Evolutionary conservation across 2,888 invertebrate genomes (phyloP), one percentile per base, ranked within the genome.

Genomic region (Tortrix viridana): DNA sequence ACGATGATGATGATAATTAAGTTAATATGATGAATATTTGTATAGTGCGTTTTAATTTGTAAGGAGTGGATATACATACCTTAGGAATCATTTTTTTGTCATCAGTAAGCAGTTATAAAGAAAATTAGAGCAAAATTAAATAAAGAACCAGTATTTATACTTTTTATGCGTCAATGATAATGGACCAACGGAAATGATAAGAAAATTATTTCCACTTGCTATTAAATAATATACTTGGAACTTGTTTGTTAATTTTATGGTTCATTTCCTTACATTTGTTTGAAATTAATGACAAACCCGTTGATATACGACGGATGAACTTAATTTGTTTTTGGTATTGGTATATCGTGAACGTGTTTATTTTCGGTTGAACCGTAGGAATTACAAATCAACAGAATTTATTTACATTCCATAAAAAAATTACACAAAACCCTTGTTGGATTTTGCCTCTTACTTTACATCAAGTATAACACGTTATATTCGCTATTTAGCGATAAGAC

Each of bases 11-110:
- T 22, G 2, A 2, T 3, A 22, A 22, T 3, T 3, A 3, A 1
- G 4, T 23, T 23, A 1, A 1, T 9, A 3, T 12, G 0, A 3
- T 26, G 7, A 9, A 9, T 26, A 26, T 23, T 38, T n/a, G 38
- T n/a, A n/a, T 38, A 38, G n/a, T n/a, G 9, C 12, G 12, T n/a
- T 12, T 38, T 38, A 5, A n/a, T n/a, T 38, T 38, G 5, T 5
- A 16, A 41, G 41, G 14, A n/a, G 9, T 9, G 7, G 22, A 22
- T 43, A 3, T 16, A 16, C 57, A 53, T 64, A 69, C 68, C 68
- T 67, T 67, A 44, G 43, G 53, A 50, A 62, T 65, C 68, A 69
- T 69, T 48, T 55, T 56, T 55, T 46, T 57, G 1, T 32, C 12
- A 3, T 12, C 9, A 12, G 12, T 12, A 32, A 3, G 9, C 7